Evolutionary conservation across 2,888 invertebrate genomes (phyloP).

Genomic region (Mechanitis messenoides): DNA sequence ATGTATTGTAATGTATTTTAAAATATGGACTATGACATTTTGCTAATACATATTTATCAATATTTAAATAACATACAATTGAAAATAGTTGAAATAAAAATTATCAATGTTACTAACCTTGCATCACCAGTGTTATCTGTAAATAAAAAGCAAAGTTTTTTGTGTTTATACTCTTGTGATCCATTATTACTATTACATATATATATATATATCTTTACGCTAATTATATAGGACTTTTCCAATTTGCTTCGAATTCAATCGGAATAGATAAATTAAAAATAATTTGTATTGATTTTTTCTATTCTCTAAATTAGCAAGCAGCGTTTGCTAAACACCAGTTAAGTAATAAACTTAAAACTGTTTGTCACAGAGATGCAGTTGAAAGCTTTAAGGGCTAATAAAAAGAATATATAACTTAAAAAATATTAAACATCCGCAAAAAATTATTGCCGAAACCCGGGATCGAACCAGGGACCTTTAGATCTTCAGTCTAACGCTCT

Average conservation of each 20-base stretch:
- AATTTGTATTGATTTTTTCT: no score
- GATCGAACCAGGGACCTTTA: constrained; percentile 84
- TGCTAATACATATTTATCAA: not conserved
- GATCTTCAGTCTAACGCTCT: constrained; percentile 83
- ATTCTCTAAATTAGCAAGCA: no score
- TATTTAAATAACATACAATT: not conserved
- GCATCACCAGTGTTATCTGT: constrained; percentile 36
- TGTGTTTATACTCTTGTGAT: no score
- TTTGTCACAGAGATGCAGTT: not conserved
- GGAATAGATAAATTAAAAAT: no score
- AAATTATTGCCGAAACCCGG: constrained; percentile 78
- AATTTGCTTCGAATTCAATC: no score
- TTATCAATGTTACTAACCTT: constrained; percentile 36
- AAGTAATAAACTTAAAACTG: no score
- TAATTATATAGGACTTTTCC: no score
- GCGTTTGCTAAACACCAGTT: no score
- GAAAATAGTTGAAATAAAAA: not conserved
- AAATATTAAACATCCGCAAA: constrained; percentile 25
- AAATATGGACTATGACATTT: constrained; percentile 11
- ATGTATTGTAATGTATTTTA: no score
- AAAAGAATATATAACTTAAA: not conserved
- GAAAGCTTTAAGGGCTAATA: not conserved
- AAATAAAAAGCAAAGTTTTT: constrained; percentile 32
- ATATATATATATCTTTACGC: no score
- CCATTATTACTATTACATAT: no score